Evolutionary conservation across 2,888 invertebrate genomes (phyloP), one percentile per base, ranked within the genome.

Genomic region (Napeogenes sylphis): DNA sequence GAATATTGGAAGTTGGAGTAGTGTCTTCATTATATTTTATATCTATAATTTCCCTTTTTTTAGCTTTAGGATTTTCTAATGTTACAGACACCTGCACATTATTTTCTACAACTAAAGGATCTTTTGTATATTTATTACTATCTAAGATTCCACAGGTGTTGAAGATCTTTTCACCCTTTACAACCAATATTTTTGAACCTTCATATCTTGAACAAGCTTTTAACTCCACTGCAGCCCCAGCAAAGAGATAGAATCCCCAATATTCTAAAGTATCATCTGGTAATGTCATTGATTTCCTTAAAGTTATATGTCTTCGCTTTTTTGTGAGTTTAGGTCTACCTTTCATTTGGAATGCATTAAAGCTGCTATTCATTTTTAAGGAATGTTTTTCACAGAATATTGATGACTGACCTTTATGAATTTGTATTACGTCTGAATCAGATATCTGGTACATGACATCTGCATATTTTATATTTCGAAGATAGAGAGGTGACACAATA

Each of bases 221-320:
- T 33, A 97, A 85, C 69, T 93, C 92, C 2, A 97, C 96, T 12
- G 92, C 92, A 2, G 96, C 95, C 33, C 96, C 96, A 82, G 94
- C 93, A 57, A 95, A 87, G 56, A 97, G 87, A 85, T 95, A 96
- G 84, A 97, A 96, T 3, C 96, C 96, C 96, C 96, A 97, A 81
- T 96, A 97, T 81, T 97, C 96, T 45, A 96, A 84, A 10, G 96
- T 96, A 74, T 96, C 96, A 80, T 96, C 96, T 0, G 95, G 96
- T 67, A 97, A 83, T 2, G 91, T 92, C 95, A 97, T 95, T 5
- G 95, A 95, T 77, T 96, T 96, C 79, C 94, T 95, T 71, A 96
- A 85, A 70, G 94, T 89, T 71, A 96, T 94, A 75, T 95, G 95
- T 81, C 95, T 95, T 58, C 93, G 92, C 74, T 92, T 93, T 62